Base-by-base conservation (phyloP, 1,140 invertebrate species). In the Ectropis grisescens region DNA sequence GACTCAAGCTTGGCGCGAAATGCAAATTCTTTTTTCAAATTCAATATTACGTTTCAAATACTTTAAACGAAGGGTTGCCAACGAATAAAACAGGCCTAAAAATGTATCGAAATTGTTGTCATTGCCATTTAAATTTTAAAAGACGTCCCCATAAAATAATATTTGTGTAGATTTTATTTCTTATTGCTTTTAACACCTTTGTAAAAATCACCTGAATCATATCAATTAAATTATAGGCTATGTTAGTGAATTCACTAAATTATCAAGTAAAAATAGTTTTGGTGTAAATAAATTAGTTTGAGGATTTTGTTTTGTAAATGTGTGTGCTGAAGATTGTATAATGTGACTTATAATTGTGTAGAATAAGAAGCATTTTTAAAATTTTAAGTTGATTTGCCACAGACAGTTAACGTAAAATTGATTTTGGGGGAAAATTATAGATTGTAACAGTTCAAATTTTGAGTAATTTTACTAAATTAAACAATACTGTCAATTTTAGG, bases 241-340 rank as follows among this genome's bases (percentile, higher is more conserved):
- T 42, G 41, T 50, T 52, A 52, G 47, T 51, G 47, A 49, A 38
- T 42, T 48, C 40, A 38, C 51, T 48, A 52, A 50, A 47, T 31
- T 44, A 42, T 39, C 10, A 27, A 12, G 31, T 24, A 49, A 58
- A 51, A 47, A 59, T 61, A 64, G 45, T 49, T 48, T 34, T 51
- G 48, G 48, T 60, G 59, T 64, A 64, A 37, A 67, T 64, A 64
- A 54, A 37, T 58, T 54, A 38, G 12, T 13, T 47, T 62, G 68
- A 68, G 57, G 59, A 38, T 62, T 66, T 69, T 74, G 65, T 72
- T 79, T 74, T 79, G 70, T 76, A 74, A 65, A 79, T 79, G 71
- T 80, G 71, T 61, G 71, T 71, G 66, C 53, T n/a, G n/a, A n/a
- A n/a, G 54, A 53, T 45, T 74, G 71, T 76, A 79, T 65, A 74